Conservation (phyloP, 2,797 vertebrate genomes). For the Paramormyrops hopkinsi region DNA sequence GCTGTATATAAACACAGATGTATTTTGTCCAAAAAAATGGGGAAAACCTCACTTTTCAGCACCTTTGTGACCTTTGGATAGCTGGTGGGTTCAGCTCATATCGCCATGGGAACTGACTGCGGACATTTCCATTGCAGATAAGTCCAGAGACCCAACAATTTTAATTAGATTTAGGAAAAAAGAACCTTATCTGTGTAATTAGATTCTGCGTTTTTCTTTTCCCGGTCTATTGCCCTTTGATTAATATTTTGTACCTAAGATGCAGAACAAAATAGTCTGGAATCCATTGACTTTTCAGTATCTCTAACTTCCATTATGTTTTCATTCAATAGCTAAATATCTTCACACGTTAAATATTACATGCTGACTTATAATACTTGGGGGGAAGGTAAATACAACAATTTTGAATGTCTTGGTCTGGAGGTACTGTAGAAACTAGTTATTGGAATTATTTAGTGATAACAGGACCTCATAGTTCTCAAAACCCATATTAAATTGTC, state of each 20-base stretch:
- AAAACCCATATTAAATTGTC: not conserved
- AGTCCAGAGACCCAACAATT: constrained; percentile 45
- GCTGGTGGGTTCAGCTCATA: constrained; percentile 50
- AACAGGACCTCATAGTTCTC: not conserved
- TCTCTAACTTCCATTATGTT: constrained; percentile 22
- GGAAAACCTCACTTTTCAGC: not conserved
- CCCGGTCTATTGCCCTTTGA: constrained; percentile 26
- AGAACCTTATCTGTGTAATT: constrained; percentile 33
- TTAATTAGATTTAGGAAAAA: constrained; percentile 35
- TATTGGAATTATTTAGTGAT: not conserved
- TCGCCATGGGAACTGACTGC: constrained; percentile 21
- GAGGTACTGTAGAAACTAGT: not conserved
- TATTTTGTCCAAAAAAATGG: not conserved
- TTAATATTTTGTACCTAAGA: constrained; percentile 28
- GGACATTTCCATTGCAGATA: constrained; percentile 45
- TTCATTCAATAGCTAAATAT: constrained; percentile 22
- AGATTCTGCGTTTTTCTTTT: constrained; percentile 27
- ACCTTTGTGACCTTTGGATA: constrained; percentile 41
- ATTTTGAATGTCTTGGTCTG: not conserved
- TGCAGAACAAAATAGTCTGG: constrained; percentile 32
- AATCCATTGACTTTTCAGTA: constrained; percentile 41
- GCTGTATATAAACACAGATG: not conserved
- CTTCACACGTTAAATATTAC: constrained; percentile 16
- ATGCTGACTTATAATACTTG: constrained; percentile 4
- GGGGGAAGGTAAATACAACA: not conserved